Percentiles rank a stretch among this genome's conserved stretches.
Evolutionary conservation across 2,797 vertebrate species (phyloP).

Genomic region (Takifugu ocellatus): DNA sequence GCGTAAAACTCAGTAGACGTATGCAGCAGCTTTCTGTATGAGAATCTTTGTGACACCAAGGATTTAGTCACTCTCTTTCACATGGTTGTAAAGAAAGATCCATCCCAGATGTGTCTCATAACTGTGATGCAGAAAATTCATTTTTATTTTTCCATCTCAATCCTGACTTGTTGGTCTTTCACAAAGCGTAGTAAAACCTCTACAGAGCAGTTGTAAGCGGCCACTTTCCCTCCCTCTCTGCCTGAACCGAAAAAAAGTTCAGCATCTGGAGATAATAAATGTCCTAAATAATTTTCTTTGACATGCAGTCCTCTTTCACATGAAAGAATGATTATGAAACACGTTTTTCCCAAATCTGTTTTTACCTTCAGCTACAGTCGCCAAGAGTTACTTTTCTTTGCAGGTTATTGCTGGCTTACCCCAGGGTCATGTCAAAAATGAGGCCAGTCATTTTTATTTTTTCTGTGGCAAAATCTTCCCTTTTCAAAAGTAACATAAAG

Average conservation of each 20-base stretch:
- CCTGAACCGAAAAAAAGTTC: slow-evolving; percentile 7
- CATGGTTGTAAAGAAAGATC: neutral
- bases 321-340: neutral
- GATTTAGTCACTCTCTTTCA: no score
- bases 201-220: slow-evolving; percentile 2
- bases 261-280: slow-evolving; percentile 14
- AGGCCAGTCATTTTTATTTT: slow-evolving; percentile 1
- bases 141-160: neutral
- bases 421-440: slow-evolving; percentile 20
- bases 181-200: slow-evolving; percentile 31
- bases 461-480: neutral
- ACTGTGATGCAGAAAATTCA: neutral
- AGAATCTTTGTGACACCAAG: no score
- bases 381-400: neutral
- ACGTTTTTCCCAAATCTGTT: neutral
- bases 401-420: slow-evolving; percentile 34
- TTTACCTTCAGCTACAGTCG: neutral
- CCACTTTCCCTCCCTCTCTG: slow-evolving; percentile 7
- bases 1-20: no score
- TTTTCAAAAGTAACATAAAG: neutral
- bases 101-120: neutral
- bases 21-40: no score
- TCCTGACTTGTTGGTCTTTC: slow-evolving; percentile 19
- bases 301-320: neutral
- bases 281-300: slow-evolving; percentile 5